Conservation (phyloP, 2,113 vertebrate species). For the Dendropsophus ebraccatus region DNA sequence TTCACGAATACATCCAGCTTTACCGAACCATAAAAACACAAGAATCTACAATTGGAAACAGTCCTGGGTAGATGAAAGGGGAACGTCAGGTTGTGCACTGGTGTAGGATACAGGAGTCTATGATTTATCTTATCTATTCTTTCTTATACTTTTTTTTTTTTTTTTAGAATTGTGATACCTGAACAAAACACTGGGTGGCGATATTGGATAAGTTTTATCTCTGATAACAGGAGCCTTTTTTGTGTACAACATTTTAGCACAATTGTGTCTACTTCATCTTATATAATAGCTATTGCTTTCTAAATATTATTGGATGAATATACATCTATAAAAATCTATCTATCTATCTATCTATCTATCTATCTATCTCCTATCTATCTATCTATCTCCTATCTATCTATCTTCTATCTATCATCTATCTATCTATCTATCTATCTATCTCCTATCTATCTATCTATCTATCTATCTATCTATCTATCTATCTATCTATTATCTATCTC, state of each 20-base stretch:
- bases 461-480: no score
- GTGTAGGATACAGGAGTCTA: not conserved
- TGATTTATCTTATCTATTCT: not conserved
- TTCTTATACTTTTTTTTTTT: not conserved
- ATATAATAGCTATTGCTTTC: not conserved
- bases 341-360: no score
- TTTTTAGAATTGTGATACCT: not conserved
- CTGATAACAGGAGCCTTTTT: not conserved
- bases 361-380: no score
- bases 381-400: no score
- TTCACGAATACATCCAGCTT: not conserved
- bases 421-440: no score
- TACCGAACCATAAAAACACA: not conserved
- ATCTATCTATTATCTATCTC: no score
- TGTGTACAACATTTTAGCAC: not conserved
- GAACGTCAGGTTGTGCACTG: not conserved
- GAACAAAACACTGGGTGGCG: not conserved
- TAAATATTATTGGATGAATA: not conserved
- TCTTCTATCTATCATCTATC: no score
- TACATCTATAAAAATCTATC: no score
- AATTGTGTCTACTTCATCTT: not conserved
- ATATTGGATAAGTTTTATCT: constrained; percentile 8
- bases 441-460: no score
- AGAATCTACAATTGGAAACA: no score
- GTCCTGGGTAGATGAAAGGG: not conserved